phyloP scores from a whole-genome alignment of 1,140 invertebrate species.

The Druon quercuslanigerum region DNA sequence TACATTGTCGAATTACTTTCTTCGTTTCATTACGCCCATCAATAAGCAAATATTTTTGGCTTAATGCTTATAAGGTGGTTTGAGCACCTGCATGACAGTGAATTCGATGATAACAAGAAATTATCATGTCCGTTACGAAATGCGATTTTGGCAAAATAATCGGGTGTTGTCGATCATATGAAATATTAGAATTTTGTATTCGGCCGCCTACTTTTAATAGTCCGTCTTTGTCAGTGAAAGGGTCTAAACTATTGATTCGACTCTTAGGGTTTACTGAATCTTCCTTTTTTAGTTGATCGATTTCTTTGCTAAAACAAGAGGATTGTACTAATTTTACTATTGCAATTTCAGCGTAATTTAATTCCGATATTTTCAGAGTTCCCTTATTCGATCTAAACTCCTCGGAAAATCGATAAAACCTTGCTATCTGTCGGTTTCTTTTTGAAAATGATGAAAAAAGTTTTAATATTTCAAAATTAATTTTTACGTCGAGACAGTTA shows the following conservation, averaged over 20 bases:
- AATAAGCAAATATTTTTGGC: conserved; percentile 34
- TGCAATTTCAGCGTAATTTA: conserved; percentile 6
- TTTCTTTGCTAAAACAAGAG: not conserved
- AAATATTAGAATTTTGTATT: conserved; percentile 45
- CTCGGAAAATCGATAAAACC: conserved; percentile 9
- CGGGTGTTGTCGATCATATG: conserved; percentile 50
- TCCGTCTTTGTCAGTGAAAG: conserved; percentile 45
- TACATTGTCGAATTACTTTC: conserved; percentile 8
- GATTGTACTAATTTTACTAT: not conserved
- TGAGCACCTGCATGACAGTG: conserved; percentile 27
- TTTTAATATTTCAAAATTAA: not conserved
- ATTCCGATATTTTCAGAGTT: not conserved
- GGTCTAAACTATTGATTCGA: conserved; percentile 28
- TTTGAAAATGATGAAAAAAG: conserved; percentile 30
- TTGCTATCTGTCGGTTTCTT: not conserved
- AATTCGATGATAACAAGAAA: conserved; percentile 2
- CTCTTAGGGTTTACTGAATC: not conserved
- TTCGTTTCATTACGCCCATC: conserved; percentile 12
- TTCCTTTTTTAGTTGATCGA: not conserved
- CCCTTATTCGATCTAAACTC: not conserved
- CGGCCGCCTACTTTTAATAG: conserved; percentile 59
- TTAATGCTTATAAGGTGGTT: conserved; percentile 13
- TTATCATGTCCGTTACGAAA: conserved; percentile 29
- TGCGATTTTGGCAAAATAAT: conserved; percentile 30
- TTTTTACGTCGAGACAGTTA: not conserved